A percentile compares a stretch with the other conserved stretches of the same genome.
phyloP scores from a whole-genome alignment of 1,140 invertebrate genomes.

The Cyclina sinensis region DNA sequence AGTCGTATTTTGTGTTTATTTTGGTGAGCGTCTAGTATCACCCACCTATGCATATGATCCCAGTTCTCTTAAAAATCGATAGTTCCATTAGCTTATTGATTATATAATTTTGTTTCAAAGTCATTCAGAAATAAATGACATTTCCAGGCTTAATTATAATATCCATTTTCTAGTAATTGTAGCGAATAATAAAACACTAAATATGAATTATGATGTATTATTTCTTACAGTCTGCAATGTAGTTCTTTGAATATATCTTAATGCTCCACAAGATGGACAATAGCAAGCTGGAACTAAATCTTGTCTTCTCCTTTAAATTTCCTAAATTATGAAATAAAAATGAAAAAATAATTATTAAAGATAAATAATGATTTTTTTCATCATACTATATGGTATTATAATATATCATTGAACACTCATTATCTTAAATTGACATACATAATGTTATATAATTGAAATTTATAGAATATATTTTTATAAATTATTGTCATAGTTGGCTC shows the following conservation, averaged over 20 bases:
- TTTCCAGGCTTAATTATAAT: background rate
- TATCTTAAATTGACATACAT: slow-evolving; percentile 28
- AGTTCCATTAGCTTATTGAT: no score
- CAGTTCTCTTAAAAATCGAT: no score
- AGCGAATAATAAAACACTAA: background rate
- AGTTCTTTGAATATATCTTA: slow-evolving; percentile 22
- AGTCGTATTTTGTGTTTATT: no score
- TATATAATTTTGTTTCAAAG: no score
- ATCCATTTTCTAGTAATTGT: slow-evolving; percentile 1
- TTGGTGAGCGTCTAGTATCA: no score
- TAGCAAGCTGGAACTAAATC: slow-evolving; percentile 21
- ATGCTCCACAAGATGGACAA: slow-evolving; percentile 38
- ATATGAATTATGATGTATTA: slow-evolving; percentile 39
- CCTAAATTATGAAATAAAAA: slow-evolving; percentile 28
- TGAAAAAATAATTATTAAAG: slow-evolving; percentile 42
- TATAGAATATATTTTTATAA: slow-evolving; percentile 14
- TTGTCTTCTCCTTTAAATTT: slow-evolving; percentile 23
- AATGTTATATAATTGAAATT: slow-evolving; percentile 41
- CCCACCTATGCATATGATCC: no score
- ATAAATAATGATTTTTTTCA: slow-evolving; percentile 32
- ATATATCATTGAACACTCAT: slow-evolving; percentile 19
- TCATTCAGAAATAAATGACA: no score
- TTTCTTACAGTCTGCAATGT: slow-evolving; percentile 33
- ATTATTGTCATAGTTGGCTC: slow-evolving; percentile 32
- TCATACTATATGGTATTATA: slow-evolving; percentile 33